Evolutionary conservation across 2,113 vertebrate genomes (phyloP), one percentile per base, ranked within the genome.

Genomic region (Psephotus haematonotus): DNA sequence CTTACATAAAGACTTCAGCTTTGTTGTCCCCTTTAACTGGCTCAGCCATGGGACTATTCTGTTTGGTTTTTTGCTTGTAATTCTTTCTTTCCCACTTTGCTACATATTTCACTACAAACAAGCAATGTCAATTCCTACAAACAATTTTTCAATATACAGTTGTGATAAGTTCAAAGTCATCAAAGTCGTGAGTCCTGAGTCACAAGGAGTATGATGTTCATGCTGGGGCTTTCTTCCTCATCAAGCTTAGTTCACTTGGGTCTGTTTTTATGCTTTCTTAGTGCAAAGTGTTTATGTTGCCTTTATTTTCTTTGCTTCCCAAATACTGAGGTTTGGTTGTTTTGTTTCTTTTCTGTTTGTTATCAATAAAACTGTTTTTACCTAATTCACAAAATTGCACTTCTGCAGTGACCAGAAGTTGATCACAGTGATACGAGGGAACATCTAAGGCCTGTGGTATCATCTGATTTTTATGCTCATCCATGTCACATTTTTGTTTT

Each of bases 181-280:
- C 6, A 39, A 57, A 74, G 15, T 31, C 12, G 24, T 16, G 9
- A 43, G 29, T 67, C 15, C 37, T 67, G 50, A 71, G 19, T 39
- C 12, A 52, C 11, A 5, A 65, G 50, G 12, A 22, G 3, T 5
- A 15, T 46, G 31, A 31, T 11, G 11, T 17, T 79, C 22, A 50
- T 39, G 9, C 29, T 29, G 6, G 0, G 0, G 2, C 6, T 90
- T 76, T 67, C 27, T 68, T 57, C 9, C 9, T 49, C 8, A 17
- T 44, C 29, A 46, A 6, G 47, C 28, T 80, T 47, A 16, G 16
- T 8, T 7, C 28, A 27, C 17, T 59, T 82, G 1, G 2, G 3
- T 41, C 33, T 39, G 10, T 67, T 75, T 62, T 43, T 24, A 28
- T 57, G 7, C 11, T 25, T 82, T 37, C 11, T 57, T 68, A 67